phyloP scores from a whole-genome alignment of 2,113 vertebrate species.

The Sus scrofa region T2T-Sscrofa CM000812.6:211944501-211945000 shows the following conservation, averaged over 20 bases:
- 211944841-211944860: neutral
- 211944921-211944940: neutral
- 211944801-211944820: neutral
- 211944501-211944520: neutral
- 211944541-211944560: neutral
- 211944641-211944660: neutral
- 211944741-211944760: neutral
- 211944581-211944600: neutral
- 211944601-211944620: neutral
- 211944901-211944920: neutral
- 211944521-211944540: neutral
- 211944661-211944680: neutral
- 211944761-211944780: neutral
- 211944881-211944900: neutral
- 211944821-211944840: neutral
- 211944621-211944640: neutral
- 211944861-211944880: neutral
- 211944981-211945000: neutral
- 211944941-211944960: neutral
- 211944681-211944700: neutral
- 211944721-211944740: neutral
- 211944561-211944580: neutral
- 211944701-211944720: neutral
- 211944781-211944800: neutral
- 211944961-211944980: neutral